Evolutionary conservation across 2,113 vertebrate species (phyloP).

Genomic region (Petrocephalus microphthalmus): DNA sequence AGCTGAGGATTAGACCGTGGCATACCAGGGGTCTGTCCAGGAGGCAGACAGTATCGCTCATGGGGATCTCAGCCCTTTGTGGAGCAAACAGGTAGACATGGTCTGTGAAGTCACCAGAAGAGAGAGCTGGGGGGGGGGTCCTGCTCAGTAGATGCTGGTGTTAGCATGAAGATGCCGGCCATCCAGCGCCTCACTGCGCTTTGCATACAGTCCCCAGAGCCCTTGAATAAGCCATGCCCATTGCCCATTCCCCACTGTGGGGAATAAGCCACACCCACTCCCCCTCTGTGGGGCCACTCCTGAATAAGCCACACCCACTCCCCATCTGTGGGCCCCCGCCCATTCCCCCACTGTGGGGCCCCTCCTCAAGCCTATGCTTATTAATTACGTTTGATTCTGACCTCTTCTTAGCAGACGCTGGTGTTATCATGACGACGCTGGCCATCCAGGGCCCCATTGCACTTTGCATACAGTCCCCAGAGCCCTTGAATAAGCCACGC

Average conservation of each 20-base stretch:
- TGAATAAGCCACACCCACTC: too few relatives aligned
- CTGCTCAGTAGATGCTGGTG: too few relatives aligned
- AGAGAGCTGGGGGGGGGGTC: not conserved
- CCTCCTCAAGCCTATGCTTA: too few relatives aligned
- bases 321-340: too few relatives aligned
- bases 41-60: too few relatives aligned
- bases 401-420: too few relatives aligned
- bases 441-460: not conserved
- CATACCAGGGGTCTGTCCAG: not conserved
- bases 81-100: not conserved
- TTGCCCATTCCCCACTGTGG: too few relatives aligned
- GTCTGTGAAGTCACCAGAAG: not conserved
- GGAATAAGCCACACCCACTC: too few relatives aligned
- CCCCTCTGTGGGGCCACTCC: too few relatives aligned
- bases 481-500: not conserved
- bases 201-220: not conserved
- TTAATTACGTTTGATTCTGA: too few relatives aligned
- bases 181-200: not conserved
- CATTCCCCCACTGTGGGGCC: too few relatives aligned
- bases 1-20: not conserved
- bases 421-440: not conserved
- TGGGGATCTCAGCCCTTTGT: not conserved
- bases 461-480: not conserved
- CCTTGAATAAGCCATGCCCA: not conserved
- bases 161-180: not conserved